phyloP scores from a whole-genome alignment of 2,113 vertebrate species.

The Daphoenositta chrysoptera region DNA sequence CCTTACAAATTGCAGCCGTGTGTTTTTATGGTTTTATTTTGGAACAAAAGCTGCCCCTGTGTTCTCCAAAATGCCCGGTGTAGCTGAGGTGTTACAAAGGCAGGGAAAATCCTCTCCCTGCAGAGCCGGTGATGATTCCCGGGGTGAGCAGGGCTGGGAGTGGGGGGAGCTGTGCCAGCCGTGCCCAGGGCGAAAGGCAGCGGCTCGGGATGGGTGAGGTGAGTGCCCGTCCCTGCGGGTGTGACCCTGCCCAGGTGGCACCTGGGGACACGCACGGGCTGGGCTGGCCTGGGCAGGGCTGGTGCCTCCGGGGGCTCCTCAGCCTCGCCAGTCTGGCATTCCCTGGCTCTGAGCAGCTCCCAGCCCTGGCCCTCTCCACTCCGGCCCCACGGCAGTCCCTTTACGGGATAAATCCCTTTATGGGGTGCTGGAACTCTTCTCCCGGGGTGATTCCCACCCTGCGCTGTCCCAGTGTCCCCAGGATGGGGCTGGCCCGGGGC shows the following conservation, averaged over 20 bases:
- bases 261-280: too few relatives aligned
- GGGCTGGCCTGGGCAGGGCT: too few relatives aligned
- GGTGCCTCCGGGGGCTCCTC: too few relatives aligned
- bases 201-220: too few relatives aligned
- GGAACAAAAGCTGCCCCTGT: neutral
- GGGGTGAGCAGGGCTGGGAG: neutral
- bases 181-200: too few relatives aligned
- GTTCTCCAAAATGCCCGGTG: rapidly evolving
- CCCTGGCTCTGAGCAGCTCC: too few relatives aligned
- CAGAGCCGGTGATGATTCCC: rapidly evolving
- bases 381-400: neutral
- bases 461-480: neutral
- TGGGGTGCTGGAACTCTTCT: too few relatives aligned
- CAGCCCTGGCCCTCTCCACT: neutral
- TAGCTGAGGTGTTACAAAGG: rapidly evolving
- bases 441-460: neutral
- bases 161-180: neutral
- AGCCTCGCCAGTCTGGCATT: too few relatives aligned
- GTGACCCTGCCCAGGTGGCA: too few relatives aligned
- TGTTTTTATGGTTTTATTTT: neutral
- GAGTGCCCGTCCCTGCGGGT: too few relatives aligned
- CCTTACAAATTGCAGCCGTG: neutral
- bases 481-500: neutral
- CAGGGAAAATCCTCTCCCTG: neutral
- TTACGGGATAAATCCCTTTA: too few relatives aligned